A percentile compares a stretch with the other conserved stretches of the same genome.
Conservation (phyloP, 2,113 vertebrate species). For the Callipepla squamata region DNA sequence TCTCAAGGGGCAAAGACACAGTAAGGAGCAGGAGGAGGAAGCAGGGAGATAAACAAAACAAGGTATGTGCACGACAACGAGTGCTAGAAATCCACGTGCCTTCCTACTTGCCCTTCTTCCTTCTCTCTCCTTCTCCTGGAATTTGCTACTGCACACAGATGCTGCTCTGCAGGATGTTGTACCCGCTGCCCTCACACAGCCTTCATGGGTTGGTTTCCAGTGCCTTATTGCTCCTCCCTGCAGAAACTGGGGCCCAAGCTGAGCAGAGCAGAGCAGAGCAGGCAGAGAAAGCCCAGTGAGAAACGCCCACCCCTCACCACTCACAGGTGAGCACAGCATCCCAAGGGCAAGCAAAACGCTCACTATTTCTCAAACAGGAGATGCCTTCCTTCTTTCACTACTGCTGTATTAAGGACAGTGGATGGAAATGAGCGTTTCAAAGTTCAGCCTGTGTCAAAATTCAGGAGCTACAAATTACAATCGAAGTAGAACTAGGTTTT, state of each 20-base stretch:
- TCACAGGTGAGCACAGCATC: neutral
- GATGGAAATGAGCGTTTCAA: neutral
- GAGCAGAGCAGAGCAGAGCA: neutral
- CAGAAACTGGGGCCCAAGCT: neutral
- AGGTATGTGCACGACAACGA: rapidly evolving
- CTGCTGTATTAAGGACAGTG: neutral
- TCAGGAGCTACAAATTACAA: neutral
- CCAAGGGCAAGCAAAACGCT: neutral
- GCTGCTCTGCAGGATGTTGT: neutral
- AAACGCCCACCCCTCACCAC: neutral
- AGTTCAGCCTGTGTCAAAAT: neutral
- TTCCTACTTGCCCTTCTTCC: neutral
- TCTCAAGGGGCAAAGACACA: neutral
- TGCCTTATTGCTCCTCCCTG: neutral
- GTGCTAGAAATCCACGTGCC: neutral
- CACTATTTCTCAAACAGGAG: neutral
- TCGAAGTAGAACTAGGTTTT: neutral
- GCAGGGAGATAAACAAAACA: neutral
- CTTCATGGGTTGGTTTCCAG: neutral
- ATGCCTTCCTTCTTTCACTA: neutral
- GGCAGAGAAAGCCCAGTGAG: too few species aligned
- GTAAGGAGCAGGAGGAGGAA: neutral
- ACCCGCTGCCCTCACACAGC: neutral
- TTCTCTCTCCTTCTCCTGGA: neutral
- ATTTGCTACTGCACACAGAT: neutral